Conservation (phyloP, 2,797 vertebrate species). For the Enteromius mattozi region DNA sequence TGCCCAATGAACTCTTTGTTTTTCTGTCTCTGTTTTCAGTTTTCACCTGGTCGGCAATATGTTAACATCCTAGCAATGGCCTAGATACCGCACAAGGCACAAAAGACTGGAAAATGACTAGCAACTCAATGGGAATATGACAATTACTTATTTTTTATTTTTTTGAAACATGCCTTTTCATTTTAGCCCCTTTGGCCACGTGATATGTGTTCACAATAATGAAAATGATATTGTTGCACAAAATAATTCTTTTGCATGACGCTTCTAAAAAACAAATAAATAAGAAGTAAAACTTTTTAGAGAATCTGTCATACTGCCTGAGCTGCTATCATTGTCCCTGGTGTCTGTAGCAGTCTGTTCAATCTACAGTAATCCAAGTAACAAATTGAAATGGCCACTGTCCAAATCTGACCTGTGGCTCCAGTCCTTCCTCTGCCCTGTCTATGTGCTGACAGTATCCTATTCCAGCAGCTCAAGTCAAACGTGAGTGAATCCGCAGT, state of each 20-base stretch:
- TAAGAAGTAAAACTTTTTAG: not conserved
- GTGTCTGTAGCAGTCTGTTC: conserved; percentile 62
- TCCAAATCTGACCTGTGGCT: conserved; percentile 54
- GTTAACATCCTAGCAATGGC: not conserved
- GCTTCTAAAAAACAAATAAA: not conserved
- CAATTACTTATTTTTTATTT: not conserved
- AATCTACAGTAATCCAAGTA: conserved; percentile 60
- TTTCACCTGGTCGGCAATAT: not conserved
- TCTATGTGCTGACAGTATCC: not conserved
- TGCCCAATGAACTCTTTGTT: no score
- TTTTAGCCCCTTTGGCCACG: not conserved
- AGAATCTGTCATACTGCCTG: conserved; percentile 7
- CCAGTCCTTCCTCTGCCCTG: not conserved
- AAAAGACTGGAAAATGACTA: not conserved
- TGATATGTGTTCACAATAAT: not conserved
- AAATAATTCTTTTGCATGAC: not conserved
- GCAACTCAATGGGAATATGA: not conserved
- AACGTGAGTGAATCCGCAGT: not conserved
- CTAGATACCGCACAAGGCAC: not conserved
- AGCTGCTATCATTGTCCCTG: conserved; percentile 45
- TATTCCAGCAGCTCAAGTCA: conserved; percentile 15
- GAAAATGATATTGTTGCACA: not conserved
- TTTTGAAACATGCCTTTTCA: not conserved
- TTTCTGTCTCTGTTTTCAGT: no score
- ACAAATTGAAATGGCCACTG: conserved; percentile 67